Evolutionary conservation across 2,888 invertebrate species (phyloP), one percentile per base, ranked within the genome.

Genomic region (Pristionchus fissidentatus): DNA sequence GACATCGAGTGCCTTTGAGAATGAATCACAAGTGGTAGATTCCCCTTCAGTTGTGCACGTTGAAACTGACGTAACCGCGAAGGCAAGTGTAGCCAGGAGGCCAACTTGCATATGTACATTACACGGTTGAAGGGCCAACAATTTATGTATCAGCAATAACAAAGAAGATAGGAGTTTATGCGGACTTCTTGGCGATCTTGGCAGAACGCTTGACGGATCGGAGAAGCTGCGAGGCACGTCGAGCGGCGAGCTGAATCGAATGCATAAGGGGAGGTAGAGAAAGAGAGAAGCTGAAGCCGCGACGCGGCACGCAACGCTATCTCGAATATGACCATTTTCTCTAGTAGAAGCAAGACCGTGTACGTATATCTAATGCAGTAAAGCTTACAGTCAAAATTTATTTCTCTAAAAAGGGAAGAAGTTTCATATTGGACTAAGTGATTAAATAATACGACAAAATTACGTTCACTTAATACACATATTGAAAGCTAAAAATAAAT

Each of bases 181-280:
- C 83, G 15, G 83, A 19, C 83, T 83, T 83, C 88, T 88, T 88
- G 57, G 86, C 29, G 41, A 5, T 73, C 85, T 85, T 84, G 84
- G 84, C 86, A 62, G 84, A 85, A 73, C 84, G 84, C 84, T 87
- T 66, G 78, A 83, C 87, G 80, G 89, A 86, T 84, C 88, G 87
- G 77, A 89, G 85, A 78, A 87, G 75, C 84, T 88, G 89, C 77
- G 89, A 86, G 70, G 88, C 87, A 77, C 87, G 86, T 82, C 87
- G 86, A 83, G 87, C 87, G 70, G 89, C 89, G 83, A 88, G 85
- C 87, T 88, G 85, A 84, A 87, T 73, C 70, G 73, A 83, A 70
- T 83, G 73, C 70, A 73, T 73, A 73, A 73, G 83, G 52, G 70
- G 35, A 35, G 57, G 55, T 41, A 83, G 77, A 84, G 43, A 52